Evolutionary conservation across 2,113 vertebrate genomes (phyloP), one percentile per base, ranked within the genome.

Genomic region (Hippopotamus amphibius): DNA sequence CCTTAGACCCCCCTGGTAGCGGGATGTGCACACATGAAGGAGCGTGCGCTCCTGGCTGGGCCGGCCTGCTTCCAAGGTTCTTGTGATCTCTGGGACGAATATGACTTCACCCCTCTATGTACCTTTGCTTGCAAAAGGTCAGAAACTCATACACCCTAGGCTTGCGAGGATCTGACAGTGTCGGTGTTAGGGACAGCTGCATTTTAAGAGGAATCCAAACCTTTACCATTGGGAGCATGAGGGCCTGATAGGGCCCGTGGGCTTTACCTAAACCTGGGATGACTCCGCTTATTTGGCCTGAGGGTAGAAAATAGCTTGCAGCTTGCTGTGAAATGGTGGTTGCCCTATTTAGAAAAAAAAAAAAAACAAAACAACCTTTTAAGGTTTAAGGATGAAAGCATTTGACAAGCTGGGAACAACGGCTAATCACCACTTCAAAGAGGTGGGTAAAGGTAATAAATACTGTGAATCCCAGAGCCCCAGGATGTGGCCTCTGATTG

Each of bases 381-480:
- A 97, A 97, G 91, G 72, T 96, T 97, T 94, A 93, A 97, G 96
- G 96, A 98, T 97, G 91, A 98, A 98, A 97, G 96, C 72, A 71
- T 55, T 86, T 88, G 77, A 79, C 53, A 93, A 88, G 61, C 91
- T 88, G 66, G 92, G 50, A 97, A 88, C 72, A 88, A 72, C 1
- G 0, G 33, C 72, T 95, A 71, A 94, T 98, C 96, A 97, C 77
- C 96, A 98, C 97, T 97, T 98, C 96, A 97, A 97, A 98, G 95
- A 83, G 37, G 61, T 55, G 37, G 48, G 94, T 93, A 89, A 74
- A 97, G 41, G 96, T 97, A 97, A 95, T 97, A 97, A 98, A 97
- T 79, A 69, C 96, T 97, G 59, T 85, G 85, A 97, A 80, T 61
- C 90, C n/a, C 76, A 61, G 81, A 88, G 69, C 26, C 85, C 79